Conservation (phyloP, 2,888 invertebrate species). For the Ectemnius continuus region DNA sequence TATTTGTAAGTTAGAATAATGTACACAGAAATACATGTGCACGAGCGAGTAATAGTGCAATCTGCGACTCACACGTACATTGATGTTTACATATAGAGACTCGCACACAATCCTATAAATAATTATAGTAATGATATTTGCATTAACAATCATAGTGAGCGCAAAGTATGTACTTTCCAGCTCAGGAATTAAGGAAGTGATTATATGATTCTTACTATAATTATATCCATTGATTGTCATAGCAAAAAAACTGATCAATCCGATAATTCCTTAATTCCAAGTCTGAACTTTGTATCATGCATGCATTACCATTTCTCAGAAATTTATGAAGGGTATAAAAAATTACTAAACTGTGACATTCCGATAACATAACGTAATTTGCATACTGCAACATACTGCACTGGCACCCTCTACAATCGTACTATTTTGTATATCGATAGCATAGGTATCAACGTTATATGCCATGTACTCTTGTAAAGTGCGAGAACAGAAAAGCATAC, state of each 20-base stretch:
- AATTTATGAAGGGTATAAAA: constrained; percentile 16
- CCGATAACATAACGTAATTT: constrained; percentile 14
- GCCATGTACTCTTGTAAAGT: background rate
- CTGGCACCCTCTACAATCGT: too few species aligned
- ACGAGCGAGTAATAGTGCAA: constrained; percentile 13
- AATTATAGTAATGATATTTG: constrained; percentile 24
- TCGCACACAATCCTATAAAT: constrained; percentile 41
- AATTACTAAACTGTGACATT: constrained; percentile 13
- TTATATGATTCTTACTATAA: constrained; percentile 13
- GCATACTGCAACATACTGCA: too few species aligned
- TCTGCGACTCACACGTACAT: constrained; percentile 7
- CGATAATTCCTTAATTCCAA: constrained; percentile 28
- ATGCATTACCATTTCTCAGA: constrained; percentile 24
- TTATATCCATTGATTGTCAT: background rate
- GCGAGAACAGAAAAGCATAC: constrained; percentile 14
- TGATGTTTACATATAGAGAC: constrained; percentile 28
- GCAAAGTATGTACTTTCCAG: constrained; percentile 6
- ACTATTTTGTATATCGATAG: too few species aligned
- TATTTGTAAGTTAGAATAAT: constrained; percentile 17
- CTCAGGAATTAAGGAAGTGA: constrained; percentile 17
- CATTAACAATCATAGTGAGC: constrained; percentile 18
- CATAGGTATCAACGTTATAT: too few species aligned
- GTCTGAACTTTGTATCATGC: constrained; percentile 19
- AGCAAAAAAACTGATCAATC: background rate
- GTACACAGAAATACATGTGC: constrained; percentile 17